Conservation (phyloP, 1,140 invertebrate genomes). For the Atopsyche davidsoni region DNA sequence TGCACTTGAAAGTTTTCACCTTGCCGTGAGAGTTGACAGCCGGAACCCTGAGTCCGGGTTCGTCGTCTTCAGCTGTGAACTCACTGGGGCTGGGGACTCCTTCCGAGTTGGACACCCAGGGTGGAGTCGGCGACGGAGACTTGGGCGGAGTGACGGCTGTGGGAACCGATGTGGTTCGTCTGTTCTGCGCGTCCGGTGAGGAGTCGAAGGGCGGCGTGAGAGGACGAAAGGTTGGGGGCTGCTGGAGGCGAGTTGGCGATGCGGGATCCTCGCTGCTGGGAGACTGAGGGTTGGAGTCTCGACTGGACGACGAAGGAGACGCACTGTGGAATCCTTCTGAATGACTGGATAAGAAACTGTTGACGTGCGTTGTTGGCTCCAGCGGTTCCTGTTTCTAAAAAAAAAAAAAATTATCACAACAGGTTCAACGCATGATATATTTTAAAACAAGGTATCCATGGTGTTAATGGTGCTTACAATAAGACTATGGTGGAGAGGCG, state of each 20-base stretch:
- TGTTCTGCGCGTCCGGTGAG: conserved; percentile 39
- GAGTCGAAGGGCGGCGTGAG: conserved; percentile 44
- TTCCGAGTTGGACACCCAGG: conserved; percentile 38
- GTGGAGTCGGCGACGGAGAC: conserved; percentile 45
- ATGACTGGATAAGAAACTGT: conserved; percentile 31
- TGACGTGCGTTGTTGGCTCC: conserved; percentile 31
- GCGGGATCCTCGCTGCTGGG: conserved; percentile 37
- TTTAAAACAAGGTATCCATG: no score
- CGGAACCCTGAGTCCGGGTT: conserved; percentile 59
- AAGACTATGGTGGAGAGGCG: conserved; percentile 18
- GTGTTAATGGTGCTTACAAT: conserved; percentile 29
- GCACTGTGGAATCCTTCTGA: conserved; percentile 48
- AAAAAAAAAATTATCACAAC: no score
- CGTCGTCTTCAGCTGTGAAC: conserved; percentile 51
- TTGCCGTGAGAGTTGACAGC: conserved; percentile 76
- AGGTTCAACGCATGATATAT: no score
- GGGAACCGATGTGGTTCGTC: conserved; percentile 36
- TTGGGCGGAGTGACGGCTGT: conserved; percentile 47
- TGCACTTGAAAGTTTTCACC: conserved; percentile 86
- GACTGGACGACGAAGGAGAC: conserved; percentile 45
- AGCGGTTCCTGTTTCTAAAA: conserved; percentile 40
- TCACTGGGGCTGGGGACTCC: conserved; percentile 45
- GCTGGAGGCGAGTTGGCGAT: conserved; percentile 31
- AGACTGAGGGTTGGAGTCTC: conserved; percentile 44
- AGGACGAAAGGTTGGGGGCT: conserved; percentile 39